Conservation (phyloP, 2,113 vertebrate species). For the Origma solitaria region DNA sequence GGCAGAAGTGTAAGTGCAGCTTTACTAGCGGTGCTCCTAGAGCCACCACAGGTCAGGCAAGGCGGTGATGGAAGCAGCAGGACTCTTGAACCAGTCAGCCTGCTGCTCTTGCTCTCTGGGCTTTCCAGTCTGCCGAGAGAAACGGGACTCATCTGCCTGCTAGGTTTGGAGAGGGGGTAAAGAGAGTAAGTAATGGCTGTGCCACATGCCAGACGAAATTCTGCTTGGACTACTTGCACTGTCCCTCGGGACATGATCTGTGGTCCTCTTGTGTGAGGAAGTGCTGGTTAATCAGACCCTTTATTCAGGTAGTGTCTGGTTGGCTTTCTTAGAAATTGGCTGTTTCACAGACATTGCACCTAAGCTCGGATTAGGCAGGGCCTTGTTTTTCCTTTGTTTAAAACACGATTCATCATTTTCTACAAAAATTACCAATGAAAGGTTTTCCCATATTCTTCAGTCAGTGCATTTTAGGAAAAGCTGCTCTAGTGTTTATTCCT, state of each 20-base stretch:
- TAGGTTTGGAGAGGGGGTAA: background rate
- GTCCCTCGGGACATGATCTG: background rate
- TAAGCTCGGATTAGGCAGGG: background rate
- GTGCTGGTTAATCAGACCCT: background rate
- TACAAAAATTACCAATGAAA: background rate
- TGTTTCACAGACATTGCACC: background rate
- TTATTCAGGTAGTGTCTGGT: background rate
- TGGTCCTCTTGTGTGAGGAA: background rate
- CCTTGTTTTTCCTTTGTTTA: background rate
- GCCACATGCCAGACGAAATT: background rate
- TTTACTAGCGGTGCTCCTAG: background rate
- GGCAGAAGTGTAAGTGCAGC: background rate
- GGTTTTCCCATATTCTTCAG: background rate
- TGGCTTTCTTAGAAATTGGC: background rate
- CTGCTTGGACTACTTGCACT: background rate
- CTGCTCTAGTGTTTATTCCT: background rate
- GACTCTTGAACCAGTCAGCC: background rate
- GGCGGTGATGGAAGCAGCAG: background rate
- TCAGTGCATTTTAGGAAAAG: conserved; percentile 10
- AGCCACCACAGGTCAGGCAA: background rate
- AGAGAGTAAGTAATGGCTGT: background rate
- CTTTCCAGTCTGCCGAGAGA: background rate
- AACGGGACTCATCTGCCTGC: background rate
- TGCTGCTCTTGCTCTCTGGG: background rate
- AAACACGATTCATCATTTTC: background rate